Evolutionary conservation across 2,797 vertebrate genomes (phyloP).

Genomic region (Rhincodon typus): DNA sequence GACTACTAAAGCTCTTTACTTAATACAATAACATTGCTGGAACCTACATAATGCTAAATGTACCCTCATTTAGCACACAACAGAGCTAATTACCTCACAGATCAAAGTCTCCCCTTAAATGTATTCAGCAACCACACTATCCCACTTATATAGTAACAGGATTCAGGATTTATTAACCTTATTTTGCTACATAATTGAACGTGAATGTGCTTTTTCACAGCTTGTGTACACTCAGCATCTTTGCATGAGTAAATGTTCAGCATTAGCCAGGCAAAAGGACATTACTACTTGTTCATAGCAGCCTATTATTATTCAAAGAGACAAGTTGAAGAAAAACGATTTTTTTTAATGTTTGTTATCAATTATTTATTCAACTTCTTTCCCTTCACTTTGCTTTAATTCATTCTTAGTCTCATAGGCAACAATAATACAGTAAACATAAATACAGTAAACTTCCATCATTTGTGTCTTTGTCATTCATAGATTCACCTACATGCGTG

Average conservation of each 20-base stretch:
- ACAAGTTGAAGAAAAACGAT: not conserved
- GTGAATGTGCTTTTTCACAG: not conserved
- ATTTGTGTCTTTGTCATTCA: too few relatives aligned
- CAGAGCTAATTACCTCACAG: conserved; percentile 71
- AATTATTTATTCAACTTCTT: not conserved
- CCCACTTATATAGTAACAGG: conserved; percentile 52
- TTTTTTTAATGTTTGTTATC: not conserved
- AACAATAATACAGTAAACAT: not conserved
- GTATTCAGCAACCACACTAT: conserved; percentile 50
- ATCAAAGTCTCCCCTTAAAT: conserved; percentile 64
- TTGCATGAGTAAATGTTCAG: not conserved
- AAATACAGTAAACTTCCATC: too few relatives aligned
- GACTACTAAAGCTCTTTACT: conserved; percentile 44
- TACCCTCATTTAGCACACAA: conserved; percentile 61
- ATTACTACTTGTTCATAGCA: not conserved
- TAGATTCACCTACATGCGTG: too few relatives aligned
- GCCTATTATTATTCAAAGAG: not conserved
- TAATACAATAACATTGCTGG: conserved; percentile 49
- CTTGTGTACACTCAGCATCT: not conserved
- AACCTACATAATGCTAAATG: conserved; percentile 50
- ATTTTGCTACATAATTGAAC: conserved; percentile 57
- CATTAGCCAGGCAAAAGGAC: not conserved
- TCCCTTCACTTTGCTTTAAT: not conserved
- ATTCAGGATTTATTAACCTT: conserved; percentile 56
- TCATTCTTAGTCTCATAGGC: not conserved